Percentiles rank a stretch among this genome's conserved stretches.
phyloP scores from a whole-genome alignment of 2,888 invertebrate species.

The Drosophila kuntzei region DNA sequence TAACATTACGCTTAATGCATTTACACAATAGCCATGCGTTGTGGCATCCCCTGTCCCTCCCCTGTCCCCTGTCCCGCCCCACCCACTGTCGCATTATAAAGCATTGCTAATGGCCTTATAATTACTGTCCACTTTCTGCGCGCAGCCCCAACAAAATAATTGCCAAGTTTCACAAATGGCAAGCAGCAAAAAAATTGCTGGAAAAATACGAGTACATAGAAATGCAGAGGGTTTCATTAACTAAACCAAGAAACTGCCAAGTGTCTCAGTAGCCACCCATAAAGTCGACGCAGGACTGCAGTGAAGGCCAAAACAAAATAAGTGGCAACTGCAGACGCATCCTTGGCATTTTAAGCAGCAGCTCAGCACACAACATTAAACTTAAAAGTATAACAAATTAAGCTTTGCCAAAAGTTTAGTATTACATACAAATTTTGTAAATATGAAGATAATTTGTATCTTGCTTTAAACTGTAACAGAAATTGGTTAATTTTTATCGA shows the following conservation, averaged over 20 bases:
- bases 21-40: slow-evolving; percentile 76
- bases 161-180: slow-evolving; percentile 49
- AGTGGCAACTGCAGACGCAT: slow-evolving; percentile 40
- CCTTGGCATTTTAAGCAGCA: slow-evolving; percentile 44
- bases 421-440: neutral
- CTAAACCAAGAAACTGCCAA: slow-evolving; percentile 40
- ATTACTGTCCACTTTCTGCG: slow-evolving; percentile 74
- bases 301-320: slow-evolving; percentile 24
- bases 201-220: slow-evolving; percentile 46
- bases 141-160: slow-evolving; percentile 57
- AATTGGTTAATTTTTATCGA: no score
- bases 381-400: slow-evolving; percentile 32
- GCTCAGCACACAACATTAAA: slow-evolving; percentile 19
- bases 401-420: slow-evolving; percentile 10
- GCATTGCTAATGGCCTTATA: slow-evolving; percentile 77
- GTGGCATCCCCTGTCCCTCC: slow-evolving; percentile 3
- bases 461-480: no score
- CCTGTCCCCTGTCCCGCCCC: neutral
- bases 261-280: slow-evolving; percentile 20
- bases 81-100: slow-evolving; percentile 23
- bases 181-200: slow-evolving; percentile 18
- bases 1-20: slow-evolving; percentile 79
- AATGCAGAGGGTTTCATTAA: slow-evolving; percentile 69
- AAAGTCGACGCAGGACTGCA: slow-evolving; percentile 22
- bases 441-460: no score